These are phyloP conservation scores for Anarsia innoxiella DNA, from an alignment of 2,888 invertebrate species.

Conservation along the genomic window DNA sequence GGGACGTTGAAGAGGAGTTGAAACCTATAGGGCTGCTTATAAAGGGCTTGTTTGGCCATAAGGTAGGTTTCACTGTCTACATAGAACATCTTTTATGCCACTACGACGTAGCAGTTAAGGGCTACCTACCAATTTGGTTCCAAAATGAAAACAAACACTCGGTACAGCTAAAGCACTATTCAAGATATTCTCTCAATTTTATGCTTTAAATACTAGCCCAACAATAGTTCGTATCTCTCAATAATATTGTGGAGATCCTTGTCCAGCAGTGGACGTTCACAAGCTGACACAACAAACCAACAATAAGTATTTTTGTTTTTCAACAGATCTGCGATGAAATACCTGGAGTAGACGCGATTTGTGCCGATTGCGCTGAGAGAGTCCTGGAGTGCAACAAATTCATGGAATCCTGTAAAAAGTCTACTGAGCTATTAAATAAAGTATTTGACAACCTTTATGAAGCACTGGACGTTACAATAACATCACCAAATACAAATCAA, in stretches of 20 bases:
- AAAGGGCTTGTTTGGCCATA: conserved; percentile 32
- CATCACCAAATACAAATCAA: conserved; percentile 27
- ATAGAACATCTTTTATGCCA: background rate
- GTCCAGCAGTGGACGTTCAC: too few species aligned
- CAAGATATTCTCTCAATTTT: too few species aligned
- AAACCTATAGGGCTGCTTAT: conserved; percentile 35
- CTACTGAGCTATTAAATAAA: conserved; percentile 35
- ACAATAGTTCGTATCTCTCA: too few species aligned
- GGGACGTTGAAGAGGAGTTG: conserved; percentile 25
- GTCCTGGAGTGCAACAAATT: conserved; percentile 36
- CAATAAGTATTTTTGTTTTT: conserved; percentile 15
- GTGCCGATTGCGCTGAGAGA: conserved; percentile 42
- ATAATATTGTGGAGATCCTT: too few species aligned
- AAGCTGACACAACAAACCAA: too few species aligned
- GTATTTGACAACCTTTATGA: conserved; percentile 38
- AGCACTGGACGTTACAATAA: conserved; percentile 30
- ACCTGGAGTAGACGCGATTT: conserved; percentile 50
- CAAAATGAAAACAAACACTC: background rate
- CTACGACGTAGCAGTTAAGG: too few species aligned
- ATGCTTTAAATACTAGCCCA: too few species aligned
- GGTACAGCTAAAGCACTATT: too few species aligned
- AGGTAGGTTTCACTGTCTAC: conserved; percentile 28
- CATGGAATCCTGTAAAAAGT: conserved; percentile 34
- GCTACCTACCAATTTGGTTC: too few species aligned
- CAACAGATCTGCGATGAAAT: conserved; percentile 48